phyloP scores from a whole-genome alignment of 2,113 vertebrate species.

The Cacatua alba region DNA sequence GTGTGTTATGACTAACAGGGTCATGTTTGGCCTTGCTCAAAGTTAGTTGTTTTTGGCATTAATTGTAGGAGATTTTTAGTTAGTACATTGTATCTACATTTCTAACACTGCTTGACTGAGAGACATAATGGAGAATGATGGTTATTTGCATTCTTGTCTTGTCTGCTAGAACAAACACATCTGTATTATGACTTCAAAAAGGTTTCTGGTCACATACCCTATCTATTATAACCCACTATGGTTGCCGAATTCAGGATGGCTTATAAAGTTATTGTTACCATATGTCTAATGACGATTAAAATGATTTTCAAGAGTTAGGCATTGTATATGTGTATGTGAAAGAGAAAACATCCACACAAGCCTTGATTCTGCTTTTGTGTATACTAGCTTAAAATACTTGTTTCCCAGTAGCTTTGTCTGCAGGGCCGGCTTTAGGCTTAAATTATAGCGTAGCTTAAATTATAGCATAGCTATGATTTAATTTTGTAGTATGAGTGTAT shows the following conservation, averaged over 20 bases:
- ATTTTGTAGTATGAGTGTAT: not conserved
- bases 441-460: not conserved
- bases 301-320: not conserved
- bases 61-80: not conserved
- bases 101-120: not conserved
- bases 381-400: not conserved
- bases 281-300: not conserved
- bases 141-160: not conserved
- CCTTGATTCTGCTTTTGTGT: not conserved
- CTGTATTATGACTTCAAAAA: not conserved
- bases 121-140: not conserved
- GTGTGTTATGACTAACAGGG: not conserved
- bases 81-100: not conserved
- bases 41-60: not conserved
- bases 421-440: not conserved
- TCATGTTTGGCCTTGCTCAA: conserved; percentile 10
- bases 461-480: not conserved
- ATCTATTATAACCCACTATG: not conserved
- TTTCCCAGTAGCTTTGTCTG: not conserved
- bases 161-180: not conserved
- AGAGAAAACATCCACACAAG: not conserved
- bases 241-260: not conserved
- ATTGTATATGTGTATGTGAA: not conserved
- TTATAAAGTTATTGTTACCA: not conserved
- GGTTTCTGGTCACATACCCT: not conserved